Conservation (phyloP, 2,797 vertebrate genomes). For the Helicolenus hilgendorfi region DNA sequence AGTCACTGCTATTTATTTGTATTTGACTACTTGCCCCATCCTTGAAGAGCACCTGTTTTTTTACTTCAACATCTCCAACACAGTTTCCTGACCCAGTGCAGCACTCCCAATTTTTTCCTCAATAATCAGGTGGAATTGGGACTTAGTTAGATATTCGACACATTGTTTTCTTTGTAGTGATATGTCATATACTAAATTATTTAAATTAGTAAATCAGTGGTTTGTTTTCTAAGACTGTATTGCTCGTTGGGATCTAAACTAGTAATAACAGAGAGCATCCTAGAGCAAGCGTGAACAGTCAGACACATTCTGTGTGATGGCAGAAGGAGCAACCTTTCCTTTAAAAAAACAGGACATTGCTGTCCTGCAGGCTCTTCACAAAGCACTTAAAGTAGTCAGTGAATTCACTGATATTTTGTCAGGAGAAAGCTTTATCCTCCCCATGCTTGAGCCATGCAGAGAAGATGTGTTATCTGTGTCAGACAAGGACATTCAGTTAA, state of each 20-base stretch:
- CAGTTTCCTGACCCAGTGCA: too few relatives aligned
- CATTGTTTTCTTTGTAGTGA: neutral
- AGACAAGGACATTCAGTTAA: conserved; percentile 10
- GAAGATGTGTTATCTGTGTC: neutral
- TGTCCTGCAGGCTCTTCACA: conserved; percentile 21
- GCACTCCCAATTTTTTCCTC: too few relatives aligned
- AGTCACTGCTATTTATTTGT: too few relatives aligned
- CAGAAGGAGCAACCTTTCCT: neutral
- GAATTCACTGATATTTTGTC: conserved; percentile 3
- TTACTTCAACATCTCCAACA: too few relatives aligned
- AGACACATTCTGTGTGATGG: neutral
- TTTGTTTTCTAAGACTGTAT: neutral
- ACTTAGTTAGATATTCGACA: neutral
- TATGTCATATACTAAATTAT: neutral
- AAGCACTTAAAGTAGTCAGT: neutral
- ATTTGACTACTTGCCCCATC: too few relatives aligned
- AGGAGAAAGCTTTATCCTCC: neutral
- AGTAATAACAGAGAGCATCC: neutral
- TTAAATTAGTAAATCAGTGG: neutral
- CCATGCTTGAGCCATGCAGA: neutral
- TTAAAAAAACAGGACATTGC: conserved; percentile 13
- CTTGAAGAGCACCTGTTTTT: too few relatives aligned
- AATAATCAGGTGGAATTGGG: neutral
- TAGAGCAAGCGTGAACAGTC: neutral
- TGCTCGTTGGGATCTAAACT: neutral